phyloP scores from a whole-genome alignment of 2,797 vertebrate species.

The Pangasius djambal region DNA sequence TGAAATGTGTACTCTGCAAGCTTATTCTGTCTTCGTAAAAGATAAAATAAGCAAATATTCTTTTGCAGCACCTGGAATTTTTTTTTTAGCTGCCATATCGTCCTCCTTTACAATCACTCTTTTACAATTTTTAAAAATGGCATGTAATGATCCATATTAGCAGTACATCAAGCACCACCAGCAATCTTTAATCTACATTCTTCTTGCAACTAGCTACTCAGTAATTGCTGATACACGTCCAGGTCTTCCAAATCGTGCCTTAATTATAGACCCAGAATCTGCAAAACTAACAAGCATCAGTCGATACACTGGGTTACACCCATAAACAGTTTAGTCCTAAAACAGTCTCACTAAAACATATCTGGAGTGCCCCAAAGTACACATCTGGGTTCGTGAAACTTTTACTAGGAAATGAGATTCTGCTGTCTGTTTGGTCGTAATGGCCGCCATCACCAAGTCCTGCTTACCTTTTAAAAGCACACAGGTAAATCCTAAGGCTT shows the following conservation, averaged over 20 bases:
- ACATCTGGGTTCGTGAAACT: neutral
- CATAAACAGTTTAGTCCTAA: neutral
- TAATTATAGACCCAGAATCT: neutral
- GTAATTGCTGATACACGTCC: neutral
- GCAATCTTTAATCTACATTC: neutral
- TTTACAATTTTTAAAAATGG: neutral
- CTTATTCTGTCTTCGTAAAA: neutral
- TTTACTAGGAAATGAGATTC: neutral
- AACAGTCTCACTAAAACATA: neutral
- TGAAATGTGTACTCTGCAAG: neutral
- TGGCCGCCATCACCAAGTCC: neutral
- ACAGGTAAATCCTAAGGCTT: neutral
- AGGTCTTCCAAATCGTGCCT: neutral
- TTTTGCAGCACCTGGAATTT: neutral
- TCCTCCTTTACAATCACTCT: neutral
- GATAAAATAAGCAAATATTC: neutral
- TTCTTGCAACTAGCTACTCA: neutral
- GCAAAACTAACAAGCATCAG: neutral
- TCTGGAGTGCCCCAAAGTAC: neutral
- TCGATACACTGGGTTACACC: neutral
- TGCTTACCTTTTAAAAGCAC: neutral
- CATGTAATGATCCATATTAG: neutral
- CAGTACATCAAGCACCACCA: neutral
- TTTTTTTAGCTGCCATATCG: neutral
- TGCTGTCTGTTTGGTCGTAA: neutral